Conservation (phyloP, 2,113 vertebrate species). For the Microtus oregoni region DNA sequence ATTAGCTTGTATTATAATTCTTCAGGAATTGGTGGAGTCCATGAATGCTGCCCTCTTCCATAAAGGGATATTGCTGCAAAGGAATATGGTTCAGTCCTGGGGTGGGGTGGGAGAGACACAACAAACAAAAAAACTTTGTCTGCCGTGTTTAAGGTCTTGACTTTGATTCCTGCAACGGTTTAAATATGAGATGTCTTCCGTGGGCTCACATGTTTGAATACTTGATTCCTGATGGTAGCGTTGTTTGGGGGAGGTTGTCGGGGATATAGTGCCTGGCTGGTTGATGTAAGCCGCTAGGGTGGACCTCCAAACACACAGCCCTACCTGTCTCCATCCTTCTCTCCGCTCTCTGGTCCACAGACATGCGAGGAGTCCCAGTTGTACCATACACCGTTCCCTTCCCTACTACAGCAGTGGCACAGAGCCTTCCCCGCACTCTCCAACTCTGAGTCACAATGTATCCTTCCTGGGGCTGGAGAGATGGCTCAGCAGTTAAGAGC, state of each 20-base stretch:
- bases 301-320: background rate
- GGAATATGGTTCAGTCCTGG: background rate
- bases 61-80: too few relatives aligned
- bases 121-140: too few relatives aligned
- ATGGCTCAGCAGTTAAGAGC: too few relatives aligned
- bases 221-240: background rate
- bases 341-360: background rate
- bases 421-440: too few relatives aligned
- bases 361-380: too few relatives aligned
- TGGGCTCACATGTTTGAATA: background rate
- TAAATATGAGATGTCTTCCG: background rate
- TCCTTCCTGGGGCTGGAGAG: too few relatives aligned
- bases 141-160: background rate
- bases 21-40: background rate
- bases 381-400: accelerated
- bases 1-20: background rate
- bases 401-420: background rate
- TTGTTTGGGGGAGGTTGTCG: background rate
- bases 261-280: background rate
- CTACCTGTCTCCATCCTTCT: background rate
- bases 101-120: too few relatives aligned
- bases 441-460: background rate
- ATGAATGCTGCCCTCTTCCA: background rate
- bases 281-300: background rate
- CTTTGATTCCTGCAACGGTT: background rate